Evolutionary conservation across 2,797 vertebrate genomes (phyloP), one percentile per base, ranked within the genome.

Genomic region (Darevskia mixta): DNA sequence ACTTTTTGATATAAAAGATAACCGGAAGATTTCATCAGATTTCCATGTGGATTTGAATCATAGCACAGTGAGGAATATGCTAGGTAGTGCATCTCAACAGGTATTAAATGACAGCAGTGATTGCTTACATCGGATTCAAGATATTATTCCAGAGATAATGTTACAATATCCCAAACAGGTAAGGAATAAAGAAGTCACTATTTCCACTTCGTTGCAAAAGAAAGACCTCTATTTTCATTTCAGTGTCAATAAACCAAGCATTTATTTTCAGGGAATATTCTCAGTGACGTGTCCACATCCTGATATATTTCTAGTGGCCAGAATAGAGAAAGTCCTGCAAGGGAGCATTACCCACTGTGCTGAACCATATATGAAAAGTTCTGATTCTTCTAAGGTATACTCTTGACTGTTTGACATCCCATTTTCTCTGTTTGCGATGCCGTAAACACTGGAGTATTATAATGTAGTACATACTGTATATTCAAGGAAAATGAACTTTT

Each of bases 41-140:
- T 98, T 99, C 96, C 98, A 98, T 0, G 98, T 99, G 88, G 99
- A 99, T 92, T 97, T 99, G 90, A 99, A 99, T 89, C 98, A 99
- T 5, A 93, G 96, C 49, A 95, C 98, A 67, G 98, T 99, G 61
- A 97, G 98, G 84, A 97, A 98, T 35, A 98, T 99, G 98, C 95
- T 98, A 11, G 66, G 94, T 78, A 94, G 18, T 84, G 85, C 94
- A 8, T 95, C 94, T 83, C 96, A 96, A 2, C 97, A 97, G 23
- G 94, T 97, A 88, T 94, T 97, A 88, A 98, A 98, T 9, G 98
- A 98, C 6, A 94, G 95, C 20, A 95, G 92, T 1, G 97, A 97
- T 0, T 96, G 94, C 35, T 93, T 95, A 0, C 96, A 95, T 76
- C 94, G 93, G 82, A 95, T 96, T 80, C 95, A 96, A 75, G 96